These are phyloP conservation scores for Gobio gobio DNA, from an alignment of 2,113 vertebrate genomes.

Conservation along the genomic window DNA sequence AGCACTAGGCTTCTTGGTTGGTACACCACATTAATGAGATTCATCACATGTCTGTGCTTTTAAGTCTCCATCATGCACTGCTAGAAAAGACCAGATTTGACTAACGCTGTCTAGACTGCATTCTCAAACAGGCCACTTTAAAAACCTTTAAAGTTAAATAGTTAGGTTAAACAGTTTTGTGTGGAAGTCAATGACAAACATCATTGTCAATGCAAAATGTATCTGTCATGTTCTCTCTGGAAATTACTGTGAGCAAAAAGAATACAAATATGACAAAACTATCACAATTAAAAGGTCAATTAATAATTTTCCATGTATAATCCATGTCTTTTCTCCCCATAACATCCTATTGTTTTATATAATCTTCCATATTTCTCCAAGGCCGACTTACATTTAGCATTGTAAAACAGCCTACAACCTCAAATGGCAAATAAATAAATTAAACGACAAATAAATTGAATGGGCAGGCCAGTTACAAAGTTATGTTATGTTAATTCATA, in stretches of 20 bases:
- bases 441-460: neutral
- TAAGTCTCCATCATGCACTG: slow-evolving; percentile 74
- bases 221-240: slow-evolving; percentile 26
- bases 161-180: neutral
- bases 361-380: neutral
- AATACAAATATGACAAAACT: slow-evolving; percentile 35
- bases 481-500: neutral
- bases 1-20: slow-evolving; percentile 73
- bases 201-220: slow-evolving; percentile 38
- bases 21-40: slow-evolving; percentile 83
- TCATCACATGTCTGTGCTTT: slow-evolving; percentile 82
- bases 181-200: neutral
- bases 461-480: neutral
- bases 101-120: neutral
- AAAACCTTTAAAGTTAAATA: neutral
- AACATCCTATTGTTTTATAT: slow-evolving; percentile 3
- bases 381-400: neutral
- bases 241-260: neutral
- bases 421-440: slow-evolving; percentile 22
- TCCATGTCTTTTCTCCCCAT: slow-evolving; percentile 24
- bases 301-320: slow-evolving; percentile 23
- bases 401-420: slow-evolving; percentile 26
- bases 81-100: slow-evolving; percentile 35
- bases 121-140: neutral
- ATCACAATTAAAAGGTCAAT: slow-evolving; percentile 41